Evolutionary conservation across 1,140 invertebrate genomes (phyloP), one percentile per base, ranked within the genome.

Genomic region (Bilobella aurantiaca): DNA sequence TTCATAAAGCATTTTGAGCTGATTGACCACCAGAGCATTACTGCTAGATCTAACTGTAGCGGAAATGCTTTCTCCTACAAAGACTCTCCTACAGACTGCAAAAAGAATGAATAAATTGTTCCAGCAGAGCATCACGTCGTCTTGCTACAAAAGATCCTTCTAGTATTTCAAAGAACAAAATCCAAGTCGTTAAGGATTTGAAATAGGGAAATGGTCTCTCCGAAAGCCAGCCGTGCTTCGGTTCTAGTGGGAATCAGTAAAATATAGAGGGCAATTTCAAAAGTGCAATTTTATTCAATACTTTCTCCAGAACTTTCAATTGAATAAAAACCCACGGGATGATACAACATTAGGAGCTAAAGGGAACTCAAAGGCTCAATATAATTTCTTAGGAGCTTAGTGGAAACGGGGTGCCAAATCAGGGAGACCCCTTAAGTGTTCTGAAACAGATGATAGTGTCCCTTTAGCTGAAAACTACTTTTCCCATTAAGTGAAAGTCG

Each of bases 321-420:
- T 56, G 49, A 56, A 56, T 14, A 25, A 14, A n/a, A 56, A 56
- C 57, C 12, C 3, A 29, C 8, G 28, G 29, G 29, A 58, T 28
- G 57, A 58, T 58, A 58, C 57, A 58, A 58, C 57, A 58, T 58
- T 58, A 58, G 29, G 21, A 31, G 30, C 57, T 58, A 58, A 58
- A 58, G 27, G 57, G 57, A 29, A 58, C 25, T 58, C 3, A 31
- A 58, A 27, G 57, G 25, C 23, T 28, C 57, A 58, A 30, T 58
- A 58, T 28, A 58, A 58, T 30, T 58, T 58, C 30, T 8, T 23
- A 12, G 5, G 34, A 18, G 34, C 34, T 42, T 42, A 42, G 34
- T 42, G 8, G 34, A 12, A 42, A 42, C 14, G 5, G 49, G 49
- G 49, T 53, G 49, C 49, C 49, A 53, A 53, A 53, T 12, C 5